These are phyloP conservation scores for Eulemur rufifrons DNA, from an alignment of 2,113 vertebrate genomes.

Conservation along the genomic window DNA sequence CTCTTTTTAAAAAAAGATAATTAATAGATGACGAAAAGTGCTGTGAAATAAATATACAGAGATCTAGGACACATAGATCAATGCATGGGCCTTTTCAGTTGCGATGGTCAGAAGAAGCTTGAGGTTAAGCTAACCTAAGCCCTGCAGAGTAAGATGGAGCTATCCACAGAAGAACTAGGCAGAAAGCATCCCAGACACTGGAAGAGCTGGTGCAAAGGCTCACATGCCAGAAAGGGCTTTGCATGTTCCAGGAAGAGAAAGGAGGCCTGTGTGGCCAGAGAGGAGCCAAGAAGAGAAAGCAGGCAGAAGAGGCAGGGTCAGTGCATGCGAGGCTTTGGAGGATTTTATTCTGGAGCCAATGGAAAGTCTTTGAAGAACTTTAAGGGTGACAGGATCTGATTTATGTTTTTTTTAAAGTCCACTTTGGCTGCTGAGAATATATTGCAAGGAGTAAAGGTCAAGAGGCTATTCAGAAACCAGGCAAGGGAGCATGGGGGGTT, in stretches of 20 bases:
- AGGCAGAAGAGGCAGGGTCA: background rate
- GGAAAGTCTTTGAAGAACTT: conserved; percentile 10
- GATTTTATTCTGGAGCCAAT: background rate
- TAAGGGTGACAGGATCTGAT: background rate
- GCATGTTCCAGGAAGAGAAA: background rate
- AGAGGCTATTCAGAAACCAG: background rate
- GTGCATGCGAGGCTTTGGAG: background rate
- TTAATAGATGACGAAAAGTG: background rate
- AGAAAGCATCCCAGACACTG: background rate
- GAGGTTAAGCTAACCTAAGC: background rate
- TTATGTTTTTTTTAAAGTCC: conserved; percentile 3
- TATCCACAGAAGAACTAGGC: background rate
- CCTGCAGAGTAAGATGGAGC: background rate
- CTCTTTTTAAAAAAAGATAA: background rate
- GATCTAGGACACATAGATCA: background rate
- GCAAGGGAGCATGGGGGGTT: background rate
- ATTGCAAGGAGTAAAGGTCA: background rate
- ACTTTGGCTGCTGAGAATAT: background rate
- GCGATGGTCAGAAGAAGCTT: background rate
- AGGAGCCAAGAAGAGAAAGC: background rate
- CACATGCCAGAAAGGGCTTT: background rate
- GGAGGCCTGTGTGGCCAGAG: background rate
- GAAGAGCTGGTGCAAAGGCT: background rate
- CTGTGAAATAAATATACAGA: background rate
- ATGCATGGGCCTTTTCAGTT: background rate